Conservation (phyloP, 2,113 vertebrate species). For the Oreochromis aureus region DNA sequence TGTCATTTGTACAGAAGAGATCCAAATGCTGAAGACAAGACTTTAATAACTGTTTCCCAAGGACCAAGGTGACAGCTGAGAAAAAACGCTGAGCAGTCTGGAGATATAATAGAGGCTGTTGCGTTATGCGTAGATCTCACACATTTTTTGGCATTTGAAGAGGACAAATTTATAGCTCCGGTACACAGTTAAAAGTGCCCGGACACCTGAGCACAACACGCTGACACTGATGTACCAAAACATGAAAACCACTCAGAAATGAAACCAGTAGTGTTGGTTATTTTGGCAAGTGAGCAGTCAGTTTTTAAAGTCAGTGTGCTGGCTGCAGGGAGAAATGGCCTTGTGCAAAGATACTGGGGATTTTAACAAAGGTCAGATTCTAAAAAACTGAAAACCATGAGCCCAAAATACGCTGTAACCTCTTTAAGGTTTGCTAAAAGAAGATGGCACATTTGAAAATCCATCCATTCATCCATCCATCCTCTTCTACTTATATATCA, state of each 20-base stretch:
- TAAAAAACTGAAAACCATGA: not conserved
- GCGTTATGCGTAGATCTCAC: not conserved
- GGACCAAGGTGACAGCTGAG: not conserved
- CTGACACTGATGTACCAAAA: not conserved
- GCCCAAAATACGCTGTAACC: rapidly evolving
- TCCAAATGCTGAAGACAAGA: not conserved
- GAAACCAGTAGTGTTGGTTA: not conserved
- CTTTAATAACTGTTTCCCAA: not conserved
- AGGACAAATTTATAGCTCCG: not conserved
- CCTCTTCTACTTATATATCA: not conserved
- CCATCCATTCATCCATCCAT: not conserved
- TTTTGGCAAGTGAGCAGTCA: not conserved
- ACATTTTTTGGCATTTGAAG: not conserved
- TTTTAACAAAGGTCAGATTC: not conserved
- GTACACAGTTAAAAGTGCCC: no score
- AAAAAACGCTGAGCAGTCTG: not conserved
- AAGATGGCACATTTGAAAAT: not conserved
- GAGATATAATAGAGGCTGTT: not conserved
- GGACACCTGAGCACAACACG: not conserved
- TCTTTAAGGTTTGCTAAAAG: not conserved
- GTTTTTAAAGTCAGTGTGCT: not conserved
- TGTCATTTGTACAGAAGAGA: not conserved
- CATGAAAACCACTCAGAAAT: not conserved
- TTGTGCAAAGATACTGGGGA: not conserved
- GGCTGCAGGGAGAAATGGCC: not conserved